Percentiles rank a stretch among this genome's conserved stretches.
Evolutionary conservation across 2,797 vertebrate genomes (phyloP).

Genomic region (Spinus olivaceus): DNA sequence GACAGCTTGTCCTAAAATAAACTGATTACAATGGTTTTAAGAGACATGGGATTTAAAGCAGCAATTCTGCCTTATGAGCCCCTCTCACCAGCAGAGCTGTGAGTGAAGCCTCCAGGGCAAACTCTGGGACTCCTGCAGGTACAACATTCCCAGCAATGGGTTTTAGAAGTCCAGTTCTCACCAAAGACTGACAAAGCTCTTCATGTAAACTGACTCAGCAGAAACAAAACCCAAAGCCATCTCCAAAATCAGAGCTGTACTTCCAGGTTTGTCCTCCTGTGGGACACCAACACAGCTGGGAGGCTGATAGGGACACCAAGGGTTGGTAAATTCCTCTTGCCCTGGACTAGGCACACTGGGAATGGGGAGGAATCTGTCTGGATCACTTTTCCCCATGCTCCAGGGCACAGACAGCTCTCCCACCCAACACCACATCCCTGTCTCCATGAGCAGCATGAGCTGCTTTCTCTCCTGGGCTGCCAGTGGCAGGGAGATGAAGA

Average conservation of each 20-base stretch:
- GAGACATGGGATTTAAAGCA: background rate
- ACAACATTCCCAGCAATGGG: background rate
- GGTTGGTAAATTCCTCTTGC: background rate
- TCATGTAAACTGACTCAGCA: background rate
- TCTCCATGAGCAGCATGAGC: background rate
- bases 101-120: background rate
- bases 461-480: background rate
- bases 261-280: background rate
- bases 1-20: constrained; percentile 42
- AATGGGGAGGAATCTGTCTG: background rate
- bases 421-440: fast-evolving
- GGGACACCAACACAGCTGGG: background rate
- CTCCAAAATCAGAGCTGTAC: background rate
- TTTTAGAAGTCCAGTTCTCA: background rate
- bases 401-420: background rate
- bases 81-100: background rate
- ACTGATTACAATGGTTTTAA: background rate
- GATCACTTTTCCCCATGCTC: fast-evolving
- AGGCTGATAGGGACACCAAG: background rate
- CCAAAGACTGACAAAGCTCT: background rate
- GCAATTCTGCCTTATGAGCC: background rate
- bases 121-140: background rate
- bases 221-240: background rate
- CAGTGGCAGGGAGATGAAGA: background rate
- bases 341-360: background rate